phyloP scores from a whole-genome alignment of 1,140 invertebrate species.

The Eufriesea mexicana region DNA sequence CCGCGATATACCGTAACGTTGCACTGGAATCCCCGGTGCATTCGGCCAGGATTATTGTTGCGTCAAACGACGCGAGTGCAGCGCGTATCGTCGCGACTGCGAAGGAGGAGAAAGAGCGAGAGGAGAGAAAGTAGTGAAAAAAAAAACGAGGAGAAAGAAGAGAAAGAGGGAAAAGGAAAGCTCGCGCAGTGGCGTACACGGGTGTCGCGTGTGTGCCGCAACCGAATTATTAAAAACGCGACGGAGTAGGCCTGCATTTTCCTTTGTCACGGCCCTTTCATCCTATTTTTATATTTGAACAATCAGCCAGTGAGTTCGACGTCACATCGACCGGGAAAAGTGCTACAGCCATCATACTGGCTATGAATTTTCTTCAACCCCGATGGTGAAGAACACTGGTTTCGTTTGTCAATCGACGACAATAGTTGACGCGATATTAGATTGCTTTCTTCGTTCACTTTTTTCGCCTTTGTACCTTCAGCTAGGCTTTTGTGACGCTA shows the following conservation, averaged over 20 bases:
- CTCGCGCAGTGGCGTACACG: too few species aligned
- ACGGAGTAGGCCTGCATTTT: not conserved
- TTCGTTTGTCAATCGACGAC: too few species aligned
- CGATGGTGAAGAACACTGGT: too few species aligned
- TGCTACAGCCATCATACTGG: not conserved
- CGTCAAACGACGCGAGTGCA: slow-evolving; percentile 23
- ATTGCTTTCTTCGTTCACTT: too few species aligned
- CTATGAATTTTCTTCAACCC: not conserved
- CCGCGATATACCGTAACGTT: slow-evolving; percentile 6
- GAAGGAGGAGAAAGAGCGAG: not conserved
- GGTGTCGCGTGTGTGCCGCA: not conserved
- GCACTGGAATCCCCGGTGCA: not conserved
- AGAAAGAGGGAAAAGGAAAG: not conserved
- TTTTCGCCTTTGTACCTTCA: too few species aligned
- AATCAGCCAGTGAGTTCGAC: not conserved
- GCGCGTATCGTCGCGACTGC: not conserved
- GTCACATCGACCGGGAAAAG: not conserved
- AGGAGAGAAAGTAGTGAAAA: not conserved
- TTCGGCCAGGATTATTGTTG: slow-evolving; percentile 31
- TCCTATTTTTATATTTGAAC: slow-evolving; percentile 18
- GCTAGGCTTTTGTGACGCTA: too few species aligned
- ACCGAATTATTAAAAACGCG: slow-evolving; percentile 31
- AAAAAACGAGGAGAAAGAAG: not conserved
- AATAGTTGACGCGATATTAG: too few species aligned
- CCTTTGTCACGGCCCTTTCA: slow-evolving; percentile 20